phyloP scores from a whole-genome alignment of 2,113 vertebrate genomes.

The Phoxinus phoxinus region DNA sequence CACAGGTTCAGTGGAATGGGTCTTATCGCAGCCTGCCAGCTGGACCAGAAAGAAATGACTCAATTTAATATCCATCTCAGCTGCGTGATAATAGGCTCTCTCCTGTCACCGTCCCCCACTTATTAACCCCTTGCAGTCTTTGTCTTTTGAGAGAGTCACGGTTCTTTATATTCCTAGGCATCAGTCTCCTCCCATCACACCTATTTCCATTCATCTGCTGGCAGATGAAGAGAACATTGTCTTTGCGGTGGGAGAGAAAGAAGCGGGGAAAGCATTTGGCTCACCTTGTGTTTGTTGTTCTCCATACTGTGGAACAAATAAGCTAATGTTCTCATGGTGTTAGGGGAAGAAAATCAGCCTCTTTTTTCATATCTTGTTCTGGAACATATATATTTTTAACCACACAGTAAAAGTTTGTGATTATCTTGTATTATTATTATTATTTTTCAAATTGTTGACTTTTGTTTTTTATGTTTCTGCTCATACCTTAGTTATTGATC shows the following conservation, averaged over 20 bases:
- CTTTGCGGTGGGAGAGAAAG: neutral
- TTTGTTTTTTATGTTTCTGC: neutral
- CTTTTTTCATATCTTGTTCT: neutral
- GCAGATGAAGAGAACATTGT: slow-evolving; percentile 22
- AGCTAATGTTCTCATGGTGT: slow-evolving; percentile 11
- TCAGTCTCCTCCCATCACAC: slow-evolving; percentile 8
- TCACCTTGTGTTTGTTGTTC: slow-evolving; percentile 7
- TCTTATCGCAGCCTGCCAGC: slow-evolving; percentile 75
- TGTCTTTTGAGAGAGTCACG: slow-evolving; percentile 30
- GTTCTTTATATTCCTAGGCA: slow-evolving; percentile 26
- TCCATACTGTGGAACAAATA: slow-evolving; percentile 23
- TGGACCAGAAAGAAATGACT: slow-evolving; percentile 71
- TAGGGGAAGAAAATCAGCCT: slow-evolving; percentile 9
- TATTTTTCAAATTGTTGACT: neutral
- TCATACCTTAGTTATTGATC: neutral
- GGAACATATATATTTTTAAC: neutral
- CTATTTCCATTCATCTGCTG: slow-evolving; percentile 36
- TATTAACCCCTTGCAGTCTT: slow-evolving; percentile 63
- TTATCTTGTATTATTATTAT: too few species aligned
- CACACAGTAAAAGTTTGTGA: neutral
- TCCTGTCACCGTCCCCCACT: slow-evolving; percentile 68
- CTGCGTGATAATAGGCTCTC: slow-evolving; percentile 68
- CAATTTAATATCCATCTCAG: slow-evolving; percentile 72
- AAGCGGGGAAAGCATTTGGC: slow-evolving; percentile 2
- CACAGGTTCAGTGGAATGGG: slow-evolving; percentile 67